Evolutionary conservation across 1,140 invertebrate genomes (phyloP).

Genomic region (Brachionus sp.): DNA sequence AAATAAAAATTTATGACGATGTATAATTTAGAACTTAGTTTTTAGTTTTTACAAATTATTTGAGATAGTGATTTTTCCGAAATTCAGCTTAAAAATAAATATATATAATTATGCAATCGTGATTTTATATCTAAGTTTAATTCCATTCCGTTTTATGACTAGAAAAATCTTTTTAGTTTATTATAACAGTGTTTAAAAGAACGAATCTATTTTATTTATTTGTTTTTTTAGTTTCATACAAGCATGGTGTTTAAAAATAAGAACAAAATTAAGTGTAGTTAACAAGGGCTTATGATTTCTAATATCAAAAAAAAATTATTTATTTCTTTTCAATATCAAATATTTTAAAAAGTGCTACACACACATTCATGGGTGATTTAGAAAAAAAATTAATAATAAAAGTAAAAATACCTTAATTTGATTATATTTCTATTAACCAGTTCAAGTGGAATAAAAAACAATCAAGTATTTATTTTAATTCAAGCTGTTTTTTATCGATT

Average conservation of each 20-base stretch:
- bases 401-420: background rate
- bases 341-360: too few relatives aligned
- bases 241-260: too few relatives aligned
- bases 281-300: too few relatives aligned
- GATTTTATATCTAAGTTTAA: background rate
- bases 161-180: background rate
- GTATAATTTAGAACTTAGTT: background rate
- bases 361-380: too few relatives aligned
- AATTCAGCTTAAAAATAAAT: background rate
- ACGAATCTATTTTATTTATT: background rate
- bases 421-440: background rate
- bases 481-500: background rate
- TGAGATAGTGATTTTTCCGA: background rate
- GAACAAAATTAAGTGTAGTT: too few relatives aligned
- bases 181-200: background rate
- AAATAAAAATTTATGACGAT: background rate
- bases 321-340: too few relatives aligned
- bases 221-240: background rate
- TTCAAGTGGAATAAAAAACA: background rate
- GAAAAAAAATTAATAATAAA: too few relatives aligned
- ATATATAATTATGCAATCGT: background rate
- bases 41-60: background rate
- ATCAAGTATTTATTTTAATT: background rate
- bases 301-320: too few relatives aligned
- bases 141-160: background rate